A percentile compares a stretch with the other conserved stretches of the same genome.
Evolutionary conservation across 2,113 vertebrate genomes (phyloP).

Genomic region (Lepus americanus): DNA sequence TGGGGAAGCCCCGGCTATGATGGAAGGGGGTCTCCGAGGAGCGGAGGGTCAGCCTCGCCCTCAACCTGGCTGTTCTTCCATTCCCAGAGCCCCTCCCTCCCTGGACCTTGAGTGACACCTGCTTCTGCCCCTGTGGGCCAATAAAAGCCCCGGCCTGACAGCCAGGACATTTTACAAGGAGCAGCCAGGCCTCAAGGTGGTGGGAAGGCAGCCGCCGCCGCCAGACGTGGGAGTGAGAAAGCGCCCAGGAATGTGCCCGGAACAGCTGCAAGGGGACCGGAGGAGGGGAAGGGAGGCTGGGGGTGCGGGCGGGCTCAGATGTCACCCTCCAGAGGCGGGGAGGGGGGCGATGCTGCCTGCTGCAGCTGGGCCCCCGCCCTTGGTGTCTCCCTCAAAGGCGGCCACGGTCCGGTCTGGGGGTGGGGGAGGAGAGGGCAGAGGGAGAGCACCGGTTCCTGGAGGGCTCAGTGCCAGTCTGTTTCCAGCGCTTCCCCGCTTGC

Average conservation of each 20-base stretch:
- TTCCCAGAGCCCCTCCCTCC: constrained; percentile 40
- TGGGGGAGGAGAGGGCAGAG: background rate
- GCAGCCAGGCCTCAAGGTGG: constrained; percentile 91
- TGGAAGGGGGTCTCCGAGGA: fast-evolving
- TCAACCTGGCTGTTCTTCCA: background rate
- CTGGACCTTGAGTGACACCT: constrained; percentile 88
- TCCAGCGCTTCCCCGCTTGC: background rate
- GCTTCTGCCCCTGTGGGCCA: constrained; percentile 88
- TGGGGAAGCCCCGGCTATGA: background rate
- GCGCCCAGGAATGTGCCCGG: constrained; percentile 93
- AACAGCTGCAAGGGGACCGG: constrained; percentile 93
- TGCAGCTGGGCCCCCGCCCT: background rate
- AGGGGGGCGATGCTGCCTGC: background rate
- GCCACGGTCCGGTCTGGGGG: background rate
- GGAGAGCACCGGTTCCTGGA: fast-evolving
- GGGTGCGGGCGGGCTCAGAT: constrained; percentile 11
- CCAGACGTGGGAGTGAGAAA: constrained; percentile 94
- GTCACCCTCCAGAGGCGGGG: background rate
- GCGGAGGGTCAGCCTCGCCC: background rate
- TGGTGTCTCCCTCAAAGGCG: background rate
- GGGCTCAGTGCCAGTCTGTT: background rate
- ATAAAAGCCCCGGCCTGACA: constrained; percentile 89
- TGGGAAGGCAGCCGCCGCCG: constrained; percentile 90
- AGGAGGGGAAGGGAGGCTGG: background rate
- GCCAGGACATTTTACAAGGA: constrained; percentile 93